Evolutionary conservation across 2,113 vertebrate species (phyloP).

Genomic region (Theristicus caerulescens): DNA sequence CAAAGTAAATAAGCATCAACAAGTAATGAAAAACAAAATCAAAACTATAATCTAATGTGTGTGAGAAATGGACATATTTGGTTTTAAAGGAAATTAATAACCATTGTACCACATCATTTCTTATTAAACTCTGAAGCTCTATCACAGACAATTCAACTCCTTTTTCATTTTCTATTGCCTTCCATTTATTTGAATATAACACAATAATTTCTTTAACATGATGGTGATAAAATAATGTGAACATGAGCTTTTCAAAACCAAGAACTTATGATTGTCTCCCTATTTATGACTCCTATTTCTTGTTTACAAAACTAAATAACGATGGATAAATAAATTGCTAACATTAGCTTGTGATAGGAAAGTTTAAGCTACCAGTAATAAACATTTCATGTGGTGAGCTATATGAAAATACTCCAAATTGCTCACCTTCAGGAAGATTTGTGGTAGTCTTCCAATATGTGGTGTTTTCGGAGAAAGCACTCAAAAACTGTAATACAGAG

Average conservation of each 20-base stretch:
- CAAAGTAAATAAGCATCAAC: neutral
- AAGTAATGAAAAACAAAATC: neutral
- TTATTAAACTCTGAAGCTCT: slow-evolving; percentile 16
- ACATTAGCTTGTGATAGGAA: neutral
- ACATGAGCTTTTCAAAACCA: neutral
- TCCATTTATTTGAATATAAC: slow-evolving; percentile 37
- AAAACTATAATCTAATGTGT: neutral
- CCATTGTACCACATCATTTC: neutral
- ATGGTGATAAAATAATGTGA: neutral
- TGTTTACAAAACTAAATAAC: neutral
- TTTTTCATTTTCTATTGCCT: slow-evolving; percentile 43
- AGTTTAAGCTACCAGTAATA: neutral
- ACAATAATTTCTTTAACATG: neutral
- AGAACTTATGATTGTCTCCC: neutral
- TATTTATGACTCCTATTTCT: neutral
- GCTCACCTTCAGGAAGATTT: neutral
- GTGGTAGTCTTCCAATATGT: neutral
- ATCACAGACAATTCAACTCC: neutral
- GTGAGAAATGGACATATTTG: neutral
- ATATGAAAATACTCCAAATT: neutral
- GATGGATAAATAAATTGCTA: neutral
- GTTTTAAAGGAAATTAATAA: slow-evolving; percentile 42
- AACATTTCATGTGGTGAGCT: neutral
- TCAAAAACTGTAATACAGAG: neutral
- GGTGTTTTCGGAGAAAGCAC: neutral